Evolutionary conservation across 2,113 vertebrate genomes (phyloP), one percentile per base, ranked within the genome.

Genomic region (Geothlypis trichas): DNA sequence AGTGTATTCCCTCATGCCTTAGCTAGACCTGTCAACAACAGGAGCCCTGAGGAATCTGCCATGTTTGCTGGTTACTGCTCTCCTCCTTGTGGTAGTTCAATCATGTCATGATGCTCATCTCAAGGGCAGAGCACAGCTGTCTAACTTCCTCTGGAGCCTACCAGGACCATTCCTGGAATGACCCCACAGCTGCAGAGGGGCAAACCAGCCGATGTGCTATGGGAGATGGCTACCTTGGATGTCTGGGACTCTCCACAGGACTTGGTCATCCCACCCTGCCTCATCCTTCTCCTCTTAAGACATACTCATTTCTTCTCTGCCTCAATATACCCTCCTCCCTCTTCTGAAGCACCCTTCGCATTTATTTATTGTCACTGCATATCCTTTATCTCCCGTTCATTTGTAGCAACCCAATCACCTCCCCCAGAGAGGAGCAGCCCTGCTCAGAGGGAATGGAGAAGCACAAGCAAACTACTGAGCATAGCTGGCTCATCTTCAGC

Each of bases 21-120:
- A 59, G 81, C 84, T 85, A 85, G 75, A 47, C 19, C 78, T 97
- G 84, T 92, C 93, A 96, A 54, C 86, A 94, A 16, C 41, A 83
- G 55, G 69, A 92, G 33, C 83, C 59, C 88, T 62, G 41, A 88
- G 68, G 78, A 91, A 79, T 88, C 58, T 73, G 46, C 82, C 47
- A 20, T 39, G 16, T 65, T 78, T 89, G n/a, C 55, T 89, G 66
- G 65, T 97, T 90, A 65, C 54, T 3, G 2, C 35, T 57, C 24
- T 89, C 13, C 14, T 78, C 75, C 52, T 89, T 42, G 12, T 58
- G 41, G 69, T 74, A 41, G 22, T 90, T 66, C 66, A 35, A 51
- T 88, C 63, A 85, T 1, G 0, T 76, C 4, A 8, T 30, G 51
- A 28, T 55, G 51, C 31, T 76, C 12, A 5, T 72, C 77, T 95